A percentile compares a stretch with the other conserved stretches of the same genome.
Evolutionary conservation across 2,888 invertebrate genomes (phyloP).

Genomic region (Pristionchus japonicus): DNA sequence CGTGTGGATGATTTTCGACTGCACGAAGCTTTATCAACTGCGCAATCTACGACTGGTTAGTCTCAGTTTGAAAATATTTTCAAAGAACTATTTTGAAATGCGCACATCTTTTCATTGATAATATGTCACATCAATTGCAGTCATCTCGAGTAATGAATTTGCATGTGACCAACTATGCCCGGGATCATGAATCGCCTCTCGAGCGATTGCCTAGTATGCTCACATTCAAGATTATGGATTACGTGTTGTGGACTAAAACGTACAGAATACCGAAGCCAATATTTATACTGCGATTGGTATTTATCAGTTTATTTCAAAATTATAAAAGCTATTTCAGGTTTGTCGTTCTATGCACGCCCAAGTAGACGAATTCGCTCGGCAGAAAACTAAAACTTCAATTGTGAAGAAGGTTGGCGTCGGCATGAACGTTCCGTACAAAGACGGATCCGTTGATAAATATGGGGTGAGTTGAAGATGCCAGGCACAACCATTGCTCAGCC

Average conservation of each 20-base stretch:
- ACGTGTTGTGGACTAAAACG: not conserved
- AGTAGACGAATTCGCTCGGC: not conserved
- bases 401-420: not conserved
- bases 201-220: not conserved
- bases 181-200: not conserved
- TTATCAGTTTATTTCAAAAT: no score
- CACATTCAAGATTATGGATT: not conserved
- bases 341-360: not conserved
- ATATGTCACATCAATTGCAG: not conserved
- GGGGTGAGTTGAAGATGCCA: not conserved
- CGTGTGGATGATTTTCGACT: not conserved
- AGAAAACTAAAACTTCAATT: not conserved
- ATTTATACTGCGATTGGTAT: not conserved
- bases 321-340: not conserved
- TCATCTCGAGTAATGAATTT: not conserved
- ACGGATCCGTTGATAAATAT: not conserved
- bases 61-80: not conserved
- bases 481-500: not conserved
- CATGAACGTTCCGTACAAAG: not conserved
- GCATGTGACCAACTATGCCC: not conserved
- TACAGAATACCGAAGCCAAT: not conserved
- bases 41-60: not conserved
- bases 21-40: not conserved
- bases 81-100: no score
- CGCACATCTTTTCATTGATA: no score